Conservation (phyloP, 2,113 vertebrate species). For the Condylura cristata region DNA sequence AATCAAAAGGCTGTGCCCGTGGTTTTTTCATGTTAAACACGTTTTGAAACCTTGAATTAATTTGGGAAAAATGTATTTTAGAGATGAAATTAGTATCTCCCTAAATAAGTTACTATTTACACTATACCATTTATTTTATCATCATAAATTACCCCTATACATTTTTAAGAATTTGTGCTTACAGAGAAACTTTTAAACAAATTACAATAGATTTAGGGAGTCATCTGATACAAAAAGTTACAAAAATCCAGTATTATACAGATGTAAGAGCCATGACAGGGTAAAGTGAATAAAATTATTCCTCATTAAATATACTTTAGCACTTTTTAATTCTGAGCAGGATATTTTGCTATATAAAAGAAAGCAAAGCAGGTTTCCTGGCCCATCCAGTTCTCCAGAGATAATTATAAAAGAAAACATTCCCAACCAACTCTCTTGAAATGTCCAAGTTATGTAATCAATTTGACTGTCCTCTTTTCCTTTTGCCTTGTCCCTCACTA, state of each 20-base stretch:
- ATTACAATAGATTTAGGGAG: background rate
- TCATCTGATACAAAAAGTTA: background rate
- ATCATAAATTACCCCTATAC: too few species aligned
- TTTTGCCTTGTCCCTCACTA: background rate
- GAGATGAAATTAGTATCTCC: background rate
- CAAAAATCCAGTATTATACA: too few species aligned
- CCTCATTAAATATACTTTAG: background rate
- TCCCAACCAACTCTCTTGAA: background rate
- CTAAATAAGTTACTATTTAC: background rate
- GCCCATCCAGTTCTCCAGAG: background rate
- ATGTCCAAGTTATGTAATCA: background rate
- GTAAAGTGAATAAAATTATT: background rate
- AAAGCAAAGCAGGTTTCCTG: background rate
- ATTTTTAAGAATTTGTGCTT: background rate
- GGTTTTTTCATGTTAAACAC: conserved; percentile 4
- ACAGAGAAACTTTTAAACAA: background rate
- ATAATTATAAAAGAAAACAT: background rate
- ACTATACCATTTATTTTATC: background rate
- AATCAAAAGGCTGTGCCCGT: background rate
- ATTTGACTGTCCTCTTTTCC: background rate
- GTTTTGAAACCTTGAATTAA: background rate
- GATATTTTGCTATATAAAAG: background rate
- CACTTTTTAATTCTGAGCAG: background rate
- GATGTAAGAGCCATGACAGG: background rate
- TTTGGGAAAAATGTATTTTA: background rate